phyloP scores from a whole-genome alignment of 2,888 invertebrate genomes.

The Agriopis marginaria region DNA sequence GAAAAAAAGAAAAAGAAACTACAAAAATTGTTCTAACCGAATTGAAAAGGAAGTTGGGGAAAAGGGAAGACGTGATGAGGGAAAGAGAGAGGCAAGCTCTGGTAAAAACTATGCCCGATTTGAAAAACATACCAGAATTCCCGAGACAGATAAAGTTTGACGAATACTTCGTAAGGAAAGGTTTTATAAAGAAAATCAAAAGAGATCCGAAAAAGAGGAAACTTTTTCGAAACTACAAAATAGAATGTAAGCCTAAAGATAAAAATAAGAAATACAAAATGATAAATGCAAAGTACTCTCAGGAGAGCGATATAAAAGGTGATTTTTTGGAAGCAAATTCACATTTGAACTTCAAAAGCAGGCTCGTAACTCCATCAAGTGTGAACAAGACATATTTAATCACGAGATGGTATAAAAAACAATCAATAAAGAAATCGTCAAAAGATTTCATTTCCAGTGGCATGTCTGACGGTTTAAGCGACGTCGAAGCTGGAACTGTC shows the following conservation, averaged over 20 bases:
- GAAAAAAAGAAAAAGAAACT: conserved; percentile 71
- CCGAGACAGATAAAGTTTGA: conserved; percentile 75
- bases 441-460: conserved; percentile 49
- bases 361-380: conserved; percentile 56
- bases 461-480: conserved; percentile 58
- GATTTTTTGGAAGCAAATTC: conserved; percentile 61
- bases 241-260: conserved; percentile 41
- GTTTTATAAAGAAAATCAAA: conserved; percentile 67
- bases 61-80: conserved; percentile 80
- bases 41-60: conserved; percentile 76
- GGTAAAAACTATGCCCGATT: conserved; percentile 78
- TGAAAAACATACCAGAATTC: conserved; percentile 75
- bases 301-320: conserved; percentile 58
- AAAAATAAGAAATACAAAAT: conserved; percentile 54
- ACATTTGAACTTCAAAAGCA: conserved; percentile 58
- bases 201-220: conserved; percentile 46
- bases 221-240: conserved; percentile 54
- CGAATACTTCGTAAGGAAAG: conserved; percentile 63
- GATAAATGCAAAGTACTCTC: conserved; percentile 54
- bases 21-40: conserved; percentile 76
- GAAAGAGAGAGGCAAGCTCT: conserved; percentile 80
- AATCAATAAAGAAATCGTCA: conserved; percentile 12
- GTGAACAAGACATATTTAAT: conserved; percentile 49
- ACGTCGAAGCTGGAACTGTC: conserved; percentile 49
- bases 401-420: conserved; percentile 63